phyloP scores from a whole-genome alignment of 2,797 vertebrate genomes.

The Neosalanx taihuensis region DNA sequence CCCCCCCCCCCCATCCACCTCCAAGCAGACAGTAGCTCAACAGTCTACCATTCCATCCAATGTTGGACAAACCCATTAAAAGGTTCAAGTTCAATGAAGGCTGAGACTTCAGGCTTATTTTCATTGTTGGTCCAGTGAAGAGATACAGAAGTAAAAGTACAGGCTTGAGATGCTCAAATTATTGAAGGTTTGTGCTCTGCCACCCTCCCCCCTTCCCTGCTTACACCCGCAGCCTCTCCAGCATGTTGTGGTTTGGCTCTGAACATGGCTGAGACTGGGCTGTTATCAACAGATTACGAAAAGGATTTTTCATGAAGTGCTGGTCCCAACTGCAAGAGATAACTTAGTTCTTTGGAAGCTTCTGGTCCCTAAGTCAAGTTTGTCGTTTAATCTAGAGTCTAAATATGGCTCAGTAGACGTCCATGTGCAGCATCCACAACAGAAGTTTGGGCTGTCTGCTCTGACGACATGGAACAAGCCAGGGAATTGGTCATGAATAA shows the following conservation, averaged over 20 bases:
- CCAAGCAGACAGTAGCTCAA: conserved; percentile 36
- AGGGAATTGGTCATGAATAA: conserved; percentile 5
- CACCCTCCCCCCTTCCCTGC: conserved; percentile 4
- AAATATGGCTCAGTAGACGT: conserved; percentile 24
- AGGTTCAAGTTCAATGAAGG: not conserved
- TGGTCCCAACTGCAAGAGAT: conserved; percentile 27
- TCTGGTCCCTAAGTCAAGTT: not conserved
- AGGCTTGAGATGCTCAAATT: conserved; percentile 19
- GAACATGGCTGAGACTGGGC: conserved; percentile 16
- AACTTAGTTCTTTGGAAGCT: conserved; percentile 14
- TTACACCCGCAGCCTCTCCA: not conserved
- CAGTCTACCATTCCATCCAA: not conserved
- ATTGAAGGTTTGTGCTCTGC: not conserved
- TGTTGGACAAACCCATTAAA: not conserved
- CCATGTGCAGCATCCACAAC: conserved; percentile 6
- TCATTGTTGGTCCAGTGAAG: not conserved
- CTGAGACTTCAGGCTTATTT: not conserved
- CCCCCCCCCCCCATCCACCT: conserved; percentile 7
- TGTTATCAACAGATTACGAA: conserved; percentile 39
- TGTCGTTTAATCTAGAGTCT: conserved; percentile 2
- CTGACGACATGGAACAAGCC: conserved; percentile 12
- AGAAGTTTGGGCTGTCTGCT: conserved; percentile 13
- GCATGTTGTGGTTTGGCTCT: conserved; percentile 29
- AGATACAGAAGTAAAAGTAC: not conserved
- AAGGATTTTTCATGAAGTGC: conserved; percentile 38